Evolutionary conservation across 64 coral and sea anemone species (phyloP).

Genomic region (Stichodactyla mertensii): DNA sequence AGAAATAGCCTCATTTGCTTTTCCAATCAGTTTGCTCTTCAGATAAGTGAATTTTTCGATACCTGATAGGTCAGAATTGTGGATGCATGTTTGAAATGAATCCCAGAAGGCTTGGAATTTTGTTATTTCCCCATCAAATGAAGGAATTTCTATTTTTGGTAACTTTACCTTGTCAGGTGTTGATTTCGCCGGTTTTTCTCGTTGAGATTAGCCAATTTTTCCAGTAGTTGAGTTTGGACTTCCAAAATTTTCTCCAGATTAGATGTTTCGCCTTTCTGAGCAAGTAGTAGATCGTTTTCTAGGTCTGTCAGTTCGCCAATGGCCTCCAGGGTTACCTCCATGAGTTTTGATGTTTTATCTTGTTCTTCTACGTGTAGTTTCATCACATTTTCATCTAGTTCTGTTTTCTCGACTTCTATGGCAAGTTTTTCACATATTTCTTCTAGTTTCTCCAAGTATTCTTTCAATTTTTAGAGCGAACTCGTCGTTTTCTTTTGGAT

Average conservation of each 20-base stretch:
- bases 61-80: background rate
- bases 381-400: background rate
- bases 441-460: too few relatives aligned
- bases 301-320: background rate
- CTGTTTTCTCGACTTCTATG: background rate
- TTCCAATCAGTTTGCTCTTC: background rate
- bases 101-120: background rate
- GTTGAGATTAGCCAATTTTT: background rate
- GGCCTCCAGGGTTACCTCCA: background rate
- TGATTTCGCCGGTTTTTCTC: background rate
- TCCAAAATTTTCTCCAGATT: slow-evolving; percentile 1
- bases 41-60: slow-evolving; percentile 6
- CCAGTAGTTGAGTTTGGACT: slow-evolving; percentile 13
- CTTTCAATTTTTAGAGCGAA: too few relatives aligned
- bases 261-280: background rate
- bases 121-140: slow-evolving; percentile 23
- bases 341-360: background rate
- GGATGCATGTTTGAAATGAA: background rate
- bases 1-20: background rate
- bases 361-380: background rate
- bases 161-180: background rate
- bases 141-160: slow-evolving; percentile 19
- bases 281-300: background rate
- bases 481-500: too few relatives aligned
- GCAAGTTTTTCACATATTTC: too few relatives aligned